Evolutionary conservation across 2,888 invertebrate species (phyloP), one percentile per base, ranked within the genome.

Genomic region (Drosophila picticornis): DNA sequence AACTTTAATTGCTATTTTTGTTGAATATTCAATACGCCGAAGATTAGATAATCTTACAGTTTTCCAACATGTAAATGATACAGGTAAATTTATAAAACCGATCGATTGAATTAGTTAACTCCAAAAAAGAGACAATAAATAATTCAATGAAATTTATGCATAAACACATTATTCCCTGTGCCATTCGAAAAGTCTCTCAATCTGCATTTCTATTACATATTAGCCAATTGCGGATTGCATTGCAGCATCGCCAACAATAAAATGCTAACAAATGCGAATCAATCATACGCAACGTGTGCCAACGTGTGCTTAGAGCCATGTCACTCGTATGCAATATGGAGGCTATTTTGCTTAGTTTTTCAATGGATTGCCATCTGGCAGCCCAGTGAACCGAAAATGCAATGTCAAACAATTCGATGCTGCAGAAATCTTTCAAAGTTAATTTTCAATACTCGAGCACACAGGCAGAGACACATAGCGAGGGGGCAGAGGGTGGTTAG

Each of bases 341-440:
- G 43, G 29, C 61, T 62, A n/a, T 34, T 70, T 76, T 58, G 70
- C 72, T 69, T 67, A 55, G 46, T 46, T 46, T 55, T 29, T n/a
- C 75, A 65, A 43, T 63, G 64, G 31, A 59, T 19, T 9, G 32
- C 1, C 53, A 22, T 29, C 46, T 58, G 69, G 56, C 76, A 69
- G 62, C 67, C 51, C 77, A 87, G 58, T 87, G 84, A 84, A 84
- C 83, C 83, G 80, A 72, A 83, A 80, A 75, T 77, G 77, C 81
- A 76, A 77, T 80, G 84, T 83, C 86, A 81, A 84, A 67, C 83
- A 80, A 81, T 80, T 75, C 76, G 68, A 73, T 83, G 64, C 61
- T 74, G 72, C 72, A 74, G 72, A 85, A 84, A 87, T 85, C 87
- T 87, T 83, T 83, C 69, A 83, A 81, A 84, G 87, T 81, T 85